Base-by-base conservation (phyloP, 2,797 vertebrate genomes). In the Gymnoscopelus microlampas region DNA sequence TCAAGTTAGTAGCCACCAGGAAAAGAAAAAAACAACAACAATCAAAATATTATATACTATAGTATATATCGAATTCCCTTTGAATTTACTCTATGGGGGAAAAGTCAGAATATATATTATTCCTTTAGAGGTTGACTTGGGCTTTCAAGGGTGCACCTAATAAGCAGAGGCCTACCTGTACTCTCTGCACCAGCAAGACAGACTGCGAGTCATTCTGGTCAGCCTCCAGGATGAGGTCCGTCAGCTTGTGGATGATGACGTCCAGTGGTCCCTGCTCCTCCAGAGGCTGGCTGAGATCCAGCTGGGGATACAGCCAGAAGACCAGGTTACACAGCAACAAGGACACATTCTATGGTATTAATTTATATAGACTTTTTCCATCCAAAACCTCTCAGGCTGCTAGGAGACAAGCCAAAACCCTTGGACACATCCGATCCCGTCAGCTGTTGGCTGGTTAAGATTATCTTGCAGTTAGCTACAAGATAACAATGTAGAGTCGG, bases 231-330 rank as follows among this genome's bases (percentile, higher is more conserved):
- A 99, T 98, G 83, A 98, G 94, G 82, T 99, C 97, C 0, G 97
- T 99, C 90, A 99, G 93, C 88, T 99, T 99, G 94, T 99, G 98
- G 88, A 99, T 98, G 87, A 99, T 98, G 91, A 98, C 96, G 26
- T 99, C 97, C 90, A 99, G 91, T 0, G 97, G 97, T 8, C 97
- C 97, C 86, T 99, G 97, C 63, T 97, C 96, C 90, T 99, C 97
- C 55, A 99, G 93, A 2, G 97, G 96, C 86, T 93, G 96, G 87
- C 89, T 97, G 56, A 99, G 95, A 87, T 99, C 95, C 88, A 99
- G 94, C 98, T 99, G 75, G 3, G 75, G 60, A 69, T 70, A 63
- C 35, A 73, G 57, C 48, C 59, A 66, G 12, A 59, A 56, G 65
- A 82, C 66, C 88, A 76, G 4, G 57, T 73, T 49, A 66, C 4